Percentiles rank a stretch among this genome's conserved stretches.
Conservation (phyloP, 64 coral and sea anemone species). For the Orbicella faveolata region DNA sequence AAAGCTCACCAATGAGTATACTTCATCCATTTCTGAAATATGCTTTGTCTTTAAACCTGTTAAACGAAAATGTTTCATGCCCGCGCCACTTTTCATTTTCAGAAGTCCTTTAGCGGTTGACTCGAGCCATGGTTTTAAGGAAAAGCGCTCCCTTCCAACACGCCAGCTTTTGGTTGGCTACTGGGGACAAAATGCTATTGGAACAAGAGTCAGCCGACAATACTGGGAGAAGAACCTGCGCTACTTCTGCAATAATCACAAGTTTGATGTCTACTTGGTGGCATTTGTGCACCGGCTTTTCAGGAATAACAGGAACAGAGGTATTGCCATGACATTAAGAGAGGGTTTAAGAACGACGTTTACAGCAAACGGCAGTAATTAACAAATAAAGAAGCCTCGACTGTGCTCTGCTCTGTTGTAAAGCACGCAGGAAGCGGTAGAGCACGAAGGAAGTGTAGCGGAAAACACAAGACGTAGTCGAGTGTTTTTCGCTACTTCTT, state of each 20-base stretch:
- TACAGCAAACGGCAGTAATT: too few relatives aligned
- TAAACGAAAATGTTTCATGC: not conserved
- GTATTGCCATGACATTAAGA: not conserved
- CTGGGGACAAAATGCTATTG: constrained; percentile 67
- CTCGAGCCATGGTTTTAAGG: not conserved
- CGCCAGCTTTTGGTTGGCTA: constrained; percentile 46
- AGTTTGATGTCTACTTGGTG: constrained; percentile 57
- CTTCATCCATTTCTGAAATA: too few relatives aligned
- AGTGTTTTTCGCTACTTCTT: too few relatives aligned
- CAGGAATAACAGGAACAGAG: constrained; percentile 29
- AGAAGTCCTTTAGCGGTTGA: not conserved
- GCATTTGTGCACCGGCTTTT: constrained; percentile 48
- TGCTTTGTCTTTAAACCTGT: too few relatives aligned
- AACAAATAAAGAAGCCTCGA: too few relatives aligned
- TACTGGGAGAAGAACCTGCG: constrained; percentile 45
- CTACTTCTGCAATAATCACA: constrained; percentile 41
- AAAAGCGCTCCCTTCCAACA: not conserved
- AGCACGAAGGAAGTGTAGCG: too few relatives aligned
- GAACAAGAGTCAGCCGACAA: constrained; percentile 1
- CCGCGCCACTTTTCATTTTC: too few relatives aligned
- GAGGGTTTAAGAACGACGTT: too few relatives aligned
- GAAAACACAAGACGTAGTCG: too few relatives aligned
- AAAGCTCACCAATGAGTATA: too few relatives aligned
- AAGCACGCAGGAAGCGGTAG: too few relatives aligned
- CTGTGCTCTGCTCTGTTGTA: too few relatives aligned